Evolutionary conservation across 2,888 invertebrate genomes (phyloP), one percentile per base, ranked within the genome.

Genomic region (Carabus problematicus): DNA sequence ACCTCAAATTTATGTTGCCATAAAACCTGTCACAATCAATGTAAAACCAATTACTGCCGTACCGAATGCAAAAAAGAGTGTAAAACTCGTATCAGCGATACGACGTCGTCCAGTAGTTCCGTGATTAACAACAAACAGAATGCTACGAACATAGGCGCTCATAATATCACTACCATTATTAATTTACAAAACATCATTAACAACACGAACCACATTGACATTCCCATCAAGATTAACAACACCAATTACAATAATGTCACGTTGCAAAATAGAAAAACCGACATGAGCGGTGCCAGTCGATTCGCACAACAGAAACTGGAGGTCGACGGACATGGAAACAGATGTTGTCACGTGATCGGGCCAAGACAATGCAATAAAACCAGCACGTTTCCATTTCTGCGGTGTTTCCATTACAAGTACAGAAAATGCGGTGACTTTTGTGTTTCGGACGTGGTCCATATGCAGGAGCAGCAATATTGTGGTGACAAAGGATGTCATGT

Each of bases 141-240:
- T 16, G 42, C 55, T 3, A 71, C 64, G 0, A 52, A 45, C n/a
- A 9, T 18, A 61, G 55, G 54, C 11, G 41, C 63, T 56, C 81
- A 79, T 45, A 83, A 83, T 71, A 77, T 82, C 11, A 82, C 82
- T 0, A 82, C 82, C 0, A 77, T 82, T 1, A 82, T 82, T 8
- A 79, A 81, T 72, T 71, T 82, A 12, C 79, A 80, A 45, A 82
- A 82, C 70, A 74, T 82, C 8, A 78, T 83, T 45, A 82, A 82
- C 71, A 82, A 81, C 67, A 82, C 82, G 0, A 81, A 82, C 68
- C 59, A 80, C 6, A 77, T 83, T 18, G 81, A 82, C 71, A 76
- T 82, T 8, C 82, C 83, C 0, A 78, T 82, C 29, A 75, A 74
- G 19, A 71, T 82, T 3, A 81, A 81, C 70, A 81, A 78, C 59